These are phyloP conservation scores for Didymodactylos carnosus DNA, from an alignment of 2,888 invertebrate genomes.

Conservation along the genomic window DNA sequence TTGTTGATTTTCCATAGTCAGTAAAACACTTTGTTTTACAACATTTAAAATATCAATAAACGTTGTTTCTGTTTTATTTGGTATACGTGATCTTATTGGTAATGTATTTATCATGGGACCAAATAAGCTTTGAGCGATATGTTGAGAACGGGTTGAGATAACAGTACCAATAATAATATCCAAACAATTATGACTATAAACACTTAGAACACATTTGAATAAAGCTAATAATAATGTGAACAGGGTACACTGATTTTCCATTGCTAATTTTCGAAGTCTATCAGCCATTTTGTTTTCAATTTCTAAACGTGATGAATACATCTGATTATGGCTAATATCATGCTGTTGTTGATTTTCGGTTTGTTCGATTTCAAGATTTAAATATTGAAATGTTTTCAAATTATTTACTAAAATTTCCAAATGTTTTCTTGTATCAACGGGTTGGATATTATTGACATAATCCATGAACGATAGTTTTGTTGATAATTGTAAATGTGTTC, in stretches of 20 bases:
- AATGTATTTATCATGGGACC: neutral
- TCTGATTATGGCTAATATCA: neutral
- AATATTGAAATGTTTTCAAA: too few species aligned
- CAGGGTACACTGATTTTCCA: neutral
- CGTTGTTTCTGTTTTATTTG: neutral
- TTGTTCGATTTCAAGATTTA: too few species aligned
- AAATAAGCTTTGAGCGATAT: neutral
- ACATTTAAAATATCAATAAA: neutral
- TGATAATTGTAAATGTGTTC: neutral
- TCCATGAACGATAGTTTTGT: neutral
- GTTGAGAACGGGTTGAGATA: neutral
- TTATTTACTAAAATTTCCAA: too few species aligned
- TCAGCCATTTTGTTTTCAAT: neutral
- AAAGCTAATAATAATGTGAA: neutral
- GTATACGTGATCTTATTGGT: neutral
- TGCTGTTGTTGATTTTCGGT: neutral
- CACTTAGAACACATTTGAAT: neutral
- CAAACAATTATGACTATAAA: neutral
- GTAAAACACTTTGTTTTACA: neutral
- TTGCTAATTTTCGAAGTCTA: neutral
- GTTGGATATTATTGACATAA: too few species aligned
- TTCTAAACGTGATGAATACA: too few species aligned
- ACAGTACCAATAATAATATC: neutral
- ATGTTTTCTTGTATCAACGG: neutral
- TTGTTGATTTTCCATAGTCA: neutral